Conservation (phyloP, 2,797 vertebrate genomes). For the Echiichthys vipera region DNA sequence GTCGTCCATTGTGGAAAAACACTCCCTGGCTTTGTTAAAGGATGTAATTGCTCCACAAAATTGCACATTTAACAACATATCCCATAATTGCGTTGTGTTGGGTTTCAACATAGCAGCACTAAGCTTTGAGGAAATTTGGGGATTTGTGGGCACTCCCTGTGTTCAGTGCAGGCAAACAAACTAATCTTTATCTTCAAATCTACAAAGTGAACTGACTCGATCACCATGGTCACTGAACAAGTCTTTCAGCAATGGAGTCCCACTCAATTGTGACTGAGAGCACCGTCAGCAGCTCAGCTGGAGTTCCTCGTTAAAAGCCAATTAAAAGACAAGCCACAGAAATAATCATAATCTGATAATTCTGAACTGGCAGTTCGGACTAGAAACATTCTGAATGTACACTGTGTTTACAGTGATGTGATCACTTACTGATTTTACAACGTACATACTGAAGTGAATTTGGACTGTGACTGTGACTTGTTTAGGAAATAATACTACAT, state of each 20-base stretch:
- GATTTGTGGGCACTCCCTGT: neutral
- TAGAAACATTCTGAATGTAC: no score
- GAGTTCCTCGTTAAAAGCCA: no score
- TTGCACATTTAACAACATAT: conserved; percentile 14
- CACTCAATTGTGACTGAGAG: no score
- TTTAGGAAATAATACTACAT: no score
- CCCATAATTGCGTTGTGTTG: neutral
- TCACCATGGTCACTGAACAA: neutral
- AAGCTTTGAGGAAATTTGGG: neutral
- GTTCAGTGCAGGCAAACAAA: neutral
- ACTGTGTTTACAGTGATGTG: no score
- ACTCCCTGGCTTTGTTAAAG: neutral
- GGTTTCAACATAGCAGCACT: neutral
- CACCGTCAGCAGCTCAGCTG: no score
- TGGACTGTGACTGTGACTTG: no score
- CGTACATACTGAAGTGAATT: no score
- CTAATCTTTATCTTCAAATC: neutral
- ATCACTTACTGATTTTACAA: no score
- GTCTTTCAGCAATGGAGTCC: neutral
- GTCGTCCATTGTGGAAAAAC: conserved; percentile 21
- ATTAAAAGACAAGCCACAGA: no score
- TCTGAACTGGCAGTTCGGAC: no score
- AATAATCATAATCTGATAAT: no score
- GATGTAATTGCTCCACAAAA: neutral
- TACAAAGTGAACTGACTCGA: neutral